Conservation (phyloP, 2,888 invertebrate genomes). For the Aspidiotus destructor region DNA sequence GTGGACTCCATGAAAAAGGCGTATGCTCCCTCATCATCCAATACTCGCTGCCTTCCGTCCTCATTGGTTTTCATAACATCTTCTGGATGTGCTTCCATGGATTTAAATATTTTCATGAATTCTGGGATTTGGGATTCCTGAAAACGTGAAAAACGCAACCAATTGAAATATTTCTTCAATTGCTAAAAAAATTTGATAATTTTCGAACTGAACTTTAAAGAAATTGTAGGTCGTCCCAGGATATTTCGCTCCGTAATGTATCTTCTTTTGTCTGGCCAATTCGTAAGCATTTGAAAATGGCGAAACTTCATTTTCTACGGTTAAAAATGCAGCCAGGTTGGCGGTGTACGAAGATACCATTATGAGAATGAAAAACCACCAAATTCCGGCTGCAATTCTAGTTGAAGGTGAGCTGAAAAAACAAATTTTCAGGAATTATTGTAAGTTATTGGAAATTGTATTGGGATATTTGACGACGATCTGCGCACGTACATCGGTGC, state of each 20-base stretch:
- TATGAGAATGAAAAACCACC: constrained; percentile 85
- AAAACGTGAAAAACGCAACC: constrained; percentile 33
- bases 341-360: constrained; percentile 78
- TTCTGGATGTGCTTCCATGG: constrained; percentile 49
- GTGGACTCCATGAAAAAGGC: constrained; percentile 87
- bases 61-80: constrained; percentile 53
- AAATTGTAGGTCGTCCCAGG: constrained; percentile 80
- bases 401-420: constrained; percentile 71
- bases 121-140: constrained; percentile 68
- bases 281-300: constrained; percentile 73
- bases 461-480: background rate
- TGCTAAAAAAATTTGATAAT: too few species aligned
- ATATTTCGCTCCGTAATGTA: constrained; percentile 72
- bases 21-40: constrained; percentile 49
- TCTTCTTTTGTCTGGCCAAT: constrained; percentile 66
- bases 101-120: constrained; percentile 70
- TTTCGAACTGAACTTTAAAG: constrained; percentile 56
- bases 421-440: background rate
- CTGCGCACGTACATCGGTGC: constrained; percentile 43
- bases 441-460: background rate
- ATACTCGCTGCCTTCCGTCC: constrained; percentile 53
- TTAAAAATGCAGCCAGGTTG: constrained; percentile 81
- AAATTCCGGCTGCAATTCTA: constrained; percentile 67
- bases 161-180: background rate
- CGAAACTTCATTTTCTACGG: constrained; percentile 60